Base-by-base conservation (phyloP, 2,113 vertebrate species). In the Pseudorectes ferrugineus region DNA sequence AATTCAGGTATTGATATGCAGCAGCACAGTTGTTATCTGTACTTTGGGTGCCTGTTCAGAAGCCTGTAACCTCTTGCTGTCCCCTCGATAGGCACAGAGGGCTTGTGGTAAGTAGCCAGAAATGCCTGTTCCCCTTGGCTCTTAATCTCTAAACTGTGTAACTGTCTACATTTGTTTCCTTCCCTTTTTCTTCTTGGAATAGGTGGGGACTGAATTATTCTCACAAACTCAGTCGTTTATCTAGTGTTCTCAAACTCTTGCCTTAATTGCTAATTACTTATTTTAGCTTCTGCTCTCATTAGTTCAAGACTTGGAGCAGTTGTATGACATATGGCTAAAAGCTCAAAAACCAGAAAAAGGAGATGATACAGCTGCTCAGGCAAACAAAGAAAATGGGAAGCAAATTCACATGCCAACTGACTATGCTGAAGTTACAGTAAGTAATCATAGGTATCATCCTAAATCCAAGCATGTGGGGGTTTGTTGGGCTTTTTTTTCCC, bases 331-430 rank as follows among this genome's bases (percentile, higher is more conserved):
- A 94, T 99, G 99, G 99, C 98, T 99, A 93, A 99, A 98, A 98
- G 99, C 98, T 97, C 99, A 99, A 96, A 99, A 98, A 95, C 97
- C 98, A 25, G 98, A 98, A 94, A 99, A 98, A 98, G 98, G 98
- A 33, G 99, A 99, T 36, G 99, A 99, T 65, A 89, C 92, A 46
- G 96, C 98, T 83, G 97, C 78, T 94, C 98, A 98, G 70, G 95
- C 98, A 16, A 96, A 97, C 66, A 98, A 98, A 80, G 99, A 99
- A 88, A 99, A 99, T 16, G 99, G 99, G 82, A 99, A 99, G 85
- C 99, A 99, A 95, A 99, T 99, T 95, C 99, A 99, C 93, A 99
- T 99, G 99, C 99, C 99, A 1, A 99, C 99, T 33, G 99, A 99
- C 97, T 99, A 99, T 49, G 99, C 99, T 5, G 99, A 99, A 92